Base-by-base conservation (phyloP, 2,888 invertebrate genomes). In the Erebia ligea region DNA sequence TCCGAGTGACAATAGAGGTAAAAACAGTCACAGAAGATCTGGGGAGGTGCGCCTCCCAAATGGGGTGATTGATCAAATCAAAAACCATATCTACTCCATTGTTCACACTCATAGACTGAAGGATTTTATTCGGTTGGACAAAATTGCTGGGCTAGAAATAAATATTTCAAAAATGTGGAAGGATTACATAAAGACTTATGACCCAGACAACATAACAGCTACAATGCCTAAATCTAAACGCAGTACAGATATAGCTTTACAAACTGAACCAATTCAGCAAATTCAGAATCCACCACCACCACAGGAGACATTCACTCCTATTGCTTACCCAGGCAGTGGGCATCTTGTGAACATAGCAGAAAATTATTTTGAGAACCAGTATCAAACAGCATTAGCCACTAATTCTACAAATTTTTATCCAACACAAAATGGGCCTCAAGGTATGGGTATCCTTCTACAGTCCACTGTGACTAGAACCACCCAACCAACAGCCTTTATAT, bases 81-180 rank as follows among this genome's bases (percentile, higher is more conserved):
- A 94, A 83, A 92, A 92, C 76, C 94, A 94, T 76, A 91, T 94
- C 73, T 93, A 92, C 78, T 93, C 93, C 45, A 90, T 94, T 77
- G 93, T 94, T 11, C 94, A 94, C 76, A 94, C 94, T 9, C 93
- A 94, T 67, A 84, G 93, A 45, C 80, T 94, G 21, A 93, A 93
- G 80, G 94, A 94, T 77, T 94, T 94, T 71, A 93, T 94, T 70
- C 86, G 94, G 75, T 81, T 94, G 59, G 94, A 94, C 70, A 94
- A 94, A 83, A 91, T 94, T 76, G 94, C 94, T 66, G 94, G 94
- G 0, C 84, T 94, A 70, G 94, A 94, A 86, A 93, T 94, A 48
- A 94, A 94, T 77, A 94, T 94, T 74, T 94, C 94, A 2, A 94
- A 94, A 81, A 94, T 94, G 94, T 94, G 94, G 93, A 94, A 94